phyloP scores from a whole-genome alignment of 2,113 vertebrate genomes.

The Calypte anna region DNA sequence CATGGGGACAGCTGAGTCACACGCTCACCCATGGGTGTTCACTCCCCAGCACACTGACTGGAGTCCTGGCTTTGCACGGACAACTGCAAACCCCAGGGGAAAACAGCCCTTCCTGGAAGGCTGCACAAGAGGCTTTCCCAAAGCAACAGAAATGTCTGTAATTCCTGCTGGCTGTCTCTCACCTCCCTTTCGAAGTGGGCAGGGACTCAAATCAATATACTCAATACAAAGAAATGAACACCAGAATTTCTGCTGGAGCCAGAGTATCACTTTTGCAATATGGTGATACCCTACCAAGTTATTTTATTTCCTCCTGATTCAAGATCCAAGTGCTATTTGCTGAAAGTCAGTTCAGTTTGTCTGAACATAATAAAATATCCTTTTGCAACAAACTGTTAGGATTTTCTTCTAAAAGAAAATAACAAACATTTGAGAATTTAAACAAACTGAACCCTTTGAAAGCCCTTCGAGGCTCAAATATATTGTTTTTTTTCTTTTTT shows the following conservation, averaged over 20 bases:
- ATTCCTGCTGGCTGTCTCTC: rapidly evolving
- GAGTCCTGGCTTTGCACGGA: background rate
- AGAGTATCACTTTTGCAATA: constrained; percentile 37
- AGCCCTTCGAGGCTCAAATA: constrained; percentile 12
- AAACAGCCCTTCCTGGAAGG: background rate
- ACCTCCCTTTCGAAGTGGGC: rapidly evolving
- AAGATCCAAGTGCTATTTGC: constrained; percentile 49
- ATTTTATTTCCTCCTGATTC: constrained; percentile 49
- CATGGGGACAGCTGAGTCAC: rapidly evolving
- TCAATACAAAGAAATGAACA: constrained; percentile 35
- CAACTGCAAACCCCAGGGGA: background rate
- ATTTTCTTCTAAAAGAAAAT: constrained; percentile 55
- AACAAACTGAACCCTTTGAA: constrained; percentile 50
- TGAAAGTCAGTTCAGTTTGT: constrained; percentile 44
- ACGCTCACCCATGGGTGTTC: background rate
- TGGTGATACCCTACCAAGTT: constrained; percentile 26
- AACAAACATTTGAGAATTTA: constrained; percentile 67
- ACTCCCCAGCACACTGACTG: background rate
- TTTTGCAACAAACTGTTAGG: constrained; percentile 8
- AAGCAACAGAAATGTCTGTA: rapidly evolving
- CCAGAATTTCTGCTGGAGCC: constrained; percentile 6
- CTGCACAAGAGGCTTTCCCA: background rate
- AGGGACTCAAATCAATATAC: background rate
- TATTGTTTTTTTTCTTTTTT: background rate
- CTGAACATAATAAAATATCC: constrained; percentile 60